A percentile compares a stretch with the other conserved stretches of the same genome.
phyloP scores from a whole-genome alignment of 1,140 invertebrate genomes.

The Triops longicaudatus region DNA sequence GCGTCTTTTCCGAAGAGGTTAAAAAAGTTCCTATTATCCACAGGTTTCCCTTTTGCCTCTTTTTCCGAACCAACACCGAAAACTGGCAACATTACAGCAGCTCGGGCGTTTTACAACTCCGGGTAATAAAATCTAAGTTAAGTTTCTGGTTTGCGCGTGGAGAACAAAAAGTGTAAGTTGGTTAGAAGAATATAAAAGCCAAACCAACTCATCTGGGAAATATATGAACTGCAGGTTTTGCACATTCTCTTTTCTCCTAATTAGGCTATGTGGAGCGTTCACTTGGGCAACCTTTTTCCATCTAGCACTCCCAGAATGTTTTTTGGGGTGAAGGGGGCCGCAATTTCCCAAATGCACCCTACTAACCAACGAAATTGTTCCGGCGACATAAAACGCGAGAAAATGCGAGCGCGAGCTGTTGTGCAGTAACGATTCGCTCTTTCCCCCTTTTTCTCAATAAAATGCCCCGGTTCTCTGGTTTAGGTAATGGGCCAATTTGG shows the following conservation, averaged over 20 bases:
- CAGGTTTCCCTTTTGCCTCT: background rate
- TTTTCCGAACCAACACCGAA: background rate
- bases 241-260: background rate
- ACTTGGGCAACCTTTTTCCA: background rate
- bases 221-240: background rate
- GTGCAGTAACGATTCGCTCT: background rate
- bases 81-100: background rate
- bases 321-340: background rate
- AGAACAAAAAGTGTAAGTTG: background rate
- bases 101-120: background rate
- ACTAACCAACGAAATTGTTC: constrained; percentile 12
- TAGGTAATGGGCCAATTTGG: constrained; percentile 5
- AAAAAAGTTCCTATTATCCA: no score
- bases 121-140: background rate
- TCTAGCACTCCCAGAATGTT: background rate
- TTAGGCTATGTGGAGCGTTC: background rate
- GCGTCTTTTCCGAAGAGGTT: no score
- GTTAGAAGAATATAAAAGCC: background rate
- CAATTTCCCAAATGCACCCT: constrained; percentile 1
- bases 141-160: background rate
- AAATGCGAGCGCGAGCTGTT: constrained; percentile 10
- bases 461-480: background rate
- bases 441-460: background rate
- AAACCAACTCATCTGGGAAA: background rate
- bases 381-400: background rate